These are phyloP conservation scores for Leptinotarsa juncta DNA, from an alignment of 2,888 invertebrate genomes.

Conservation along the genomic window DNA sequence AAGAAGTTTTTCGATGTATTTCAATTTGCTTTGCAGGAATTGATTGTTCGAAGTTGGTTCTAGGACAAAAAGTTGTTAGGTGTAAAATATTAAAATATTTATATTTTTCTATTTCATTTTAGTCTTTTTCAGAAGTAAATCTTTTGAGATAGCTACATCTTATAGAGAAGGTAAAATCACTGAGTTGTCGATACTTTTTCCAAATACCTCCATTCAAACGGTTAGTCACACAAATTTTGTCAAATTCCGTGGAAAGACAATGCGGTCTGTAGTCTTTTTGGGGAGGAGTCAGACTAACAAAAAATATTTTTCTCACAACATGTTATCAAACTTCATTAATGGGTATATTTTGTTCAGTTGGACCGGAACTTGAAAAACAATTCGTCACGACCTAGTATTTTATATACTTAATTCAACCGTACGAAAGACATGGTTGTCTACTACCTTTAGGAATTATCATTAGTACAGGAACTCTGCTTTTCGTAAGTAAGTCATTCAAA, in stretches of 20 bases:
- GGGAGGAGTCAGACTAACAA: background rate
- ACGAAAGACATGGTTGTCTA: background rate
- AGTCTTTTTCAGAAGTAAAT: too few relatives aligned
- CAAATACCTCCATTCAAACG: too few relatives aligned
- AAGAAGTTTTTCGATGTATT: too few relatives aligned
- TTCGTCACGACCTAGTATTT: background rate
- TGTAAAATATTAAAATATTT: too few relatives aligned
- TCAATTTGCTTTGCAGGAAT: too few relatives aligned
- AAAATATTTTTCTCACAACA: background rate
- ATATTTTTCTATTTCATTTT: too few relatives aligned
- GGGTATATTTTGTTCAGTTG: background rate
- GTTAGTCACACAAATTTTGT: background rate
- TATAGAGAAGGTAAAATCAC: too few relatives aligned
- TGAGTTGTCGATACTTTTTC: too few relatives aligned
- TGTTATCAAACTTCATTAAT: background rate
- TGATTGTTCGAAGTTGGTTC: too few relatives aligned
- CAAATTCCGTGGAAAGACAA: background rate
- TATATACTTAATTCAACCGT: background rate
- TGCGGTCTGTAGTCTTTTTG: background rate
- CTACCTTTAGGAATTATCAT: background rate
- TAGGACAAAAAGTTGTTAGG: too few relatives aligned
- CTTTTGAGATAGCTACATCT: too few relatives aligned
- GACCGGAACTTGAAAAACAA: constrained; percentile 8
- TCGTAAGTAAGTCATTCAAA: constrained; percentile 50
- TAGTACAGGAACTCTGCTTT: constrained; percentile 3